Percentiles rank a stretch among this genome's conserved stretches.
Evolutionary conservation across 2,113 vertebrate species (phyloP).

Genomic region (Centropristis striata): DNA sequence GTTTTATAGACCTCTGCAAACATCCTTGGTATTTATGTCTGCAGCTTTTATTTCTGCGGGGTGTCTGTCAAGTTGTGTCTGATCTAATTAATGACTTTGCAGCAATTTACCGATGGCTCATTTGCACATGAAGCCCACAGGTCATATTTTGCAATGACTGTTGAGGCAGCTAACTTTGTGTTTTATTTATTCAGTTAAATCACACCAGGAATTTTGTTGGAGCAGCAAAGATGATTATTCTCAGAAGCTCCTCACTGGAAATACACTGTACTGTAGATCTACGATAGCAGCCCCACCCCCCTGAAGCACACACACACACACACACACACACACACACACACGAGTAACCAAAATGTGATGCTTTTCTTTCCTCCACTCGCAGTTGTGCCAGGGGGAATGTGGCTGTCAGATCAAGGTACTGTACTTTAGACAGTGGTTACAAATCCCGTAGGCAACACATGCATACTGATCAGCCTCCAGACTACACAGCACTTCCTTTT

Average conservation of each 20-base stretch:
- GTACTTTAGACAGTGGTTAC: constrained; percentile 9
- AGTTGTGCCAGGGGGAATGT: neutral
- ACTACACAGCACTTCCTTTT: neutral
- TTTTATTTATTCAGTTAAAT: neutral
- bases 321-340: neutral
- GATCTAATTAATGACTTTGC: constrained; percentile 46
- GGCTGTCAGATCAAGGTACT: constrained; percentile 42
- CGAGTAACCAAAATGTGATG: neutral
- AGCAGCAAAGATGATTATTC: neutral
- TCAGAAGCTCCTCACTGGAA: neutral
- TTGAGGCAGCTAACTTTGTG: neutral
- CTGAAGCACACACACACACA: neutral
- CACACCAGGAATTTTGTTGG: neutral
- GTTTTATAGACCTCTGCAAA: constrained; percentile 30
- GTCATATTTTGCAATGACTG: constrained; percentile 9
- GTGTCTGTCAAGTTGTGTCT: constrained; percentile 13
- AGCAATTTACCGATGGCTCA: constrained; percentile 27
- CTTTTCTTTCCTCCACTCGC: constrained; percentile 9
- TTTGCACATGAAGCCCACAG: neutral
- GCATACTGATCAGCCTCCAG: constrained; percentile 4
- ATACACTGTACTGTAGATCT: neutral
- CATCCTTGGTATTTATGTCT: constrained; percentile 27
- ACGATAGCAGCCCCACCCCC: neutral
- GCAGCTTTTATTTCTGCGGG: neutral
- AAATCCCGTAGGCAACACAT: constrained; percentile 22